These are phyloP conservation scores for Nysson spinosus DNA, from an alignment of 2,888 invertebrate genomes.

Conservation along the genomic window DNA sequence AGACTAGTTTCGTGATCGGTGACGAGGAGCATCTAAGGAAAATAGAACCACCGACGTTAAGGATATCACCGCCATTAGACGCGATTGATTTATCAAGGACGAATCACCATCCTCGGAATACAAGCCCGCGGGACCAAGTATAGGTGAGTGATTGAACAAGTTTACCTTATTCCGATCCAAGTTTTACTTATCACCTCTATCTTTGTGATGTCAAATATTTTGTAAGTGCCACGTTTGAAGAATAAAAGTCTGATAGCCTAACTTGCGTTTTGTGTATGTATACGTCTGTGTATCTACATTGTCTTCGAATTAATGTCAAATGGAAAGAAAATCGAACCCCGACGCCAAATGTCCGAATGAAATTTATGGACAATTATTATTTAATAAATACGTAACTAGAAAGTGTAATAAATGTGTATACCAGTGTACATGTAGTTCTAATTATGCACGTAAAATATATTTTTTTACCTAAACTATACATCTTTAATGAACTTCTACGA, in stretches of 20 bases:
- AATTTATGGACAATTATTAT: no score
- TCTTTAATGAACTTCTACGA: no score
- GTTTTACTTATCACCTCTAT: no score
- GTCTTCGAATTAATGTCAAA: no score
- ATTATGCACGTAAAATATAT: not conserved
- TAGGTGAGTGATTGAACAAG: conserved; percentile 58
- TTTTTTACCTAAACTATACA: not conserved
- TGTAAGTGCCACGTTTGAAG: no score
- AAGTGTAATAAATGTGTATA: not conserved
- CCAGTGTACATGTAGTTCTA: not conserved
- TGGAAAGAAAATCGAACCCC: no score
- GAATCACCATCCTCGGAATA: conserved; percentile 57
- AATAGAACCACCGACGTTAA: conserved; percentile 15
- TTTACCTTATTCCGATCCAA: no score
- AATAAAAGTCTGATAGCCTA: no score
- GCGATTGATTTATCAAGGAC: conserved; percentile 43
- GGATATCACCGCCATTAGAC: conserved; percentile 17
- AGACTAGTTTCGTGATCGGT: conserved; percentile 57
- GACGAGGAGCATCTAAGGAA: conserved; percentile 38
- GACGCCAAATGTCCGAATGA: no score
- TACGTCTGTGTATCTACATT: no score
- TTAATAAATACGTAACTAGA: not conserved
- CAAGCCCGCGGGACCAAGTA: conserved; percentile 58
- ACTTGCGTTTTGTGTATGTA: no score
- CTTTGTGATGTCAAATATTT: no score